phyloP scores from a whole-genome alignment of 2,113 vertebrate genomes.

The Mystacornis crossleyi region DNA sequence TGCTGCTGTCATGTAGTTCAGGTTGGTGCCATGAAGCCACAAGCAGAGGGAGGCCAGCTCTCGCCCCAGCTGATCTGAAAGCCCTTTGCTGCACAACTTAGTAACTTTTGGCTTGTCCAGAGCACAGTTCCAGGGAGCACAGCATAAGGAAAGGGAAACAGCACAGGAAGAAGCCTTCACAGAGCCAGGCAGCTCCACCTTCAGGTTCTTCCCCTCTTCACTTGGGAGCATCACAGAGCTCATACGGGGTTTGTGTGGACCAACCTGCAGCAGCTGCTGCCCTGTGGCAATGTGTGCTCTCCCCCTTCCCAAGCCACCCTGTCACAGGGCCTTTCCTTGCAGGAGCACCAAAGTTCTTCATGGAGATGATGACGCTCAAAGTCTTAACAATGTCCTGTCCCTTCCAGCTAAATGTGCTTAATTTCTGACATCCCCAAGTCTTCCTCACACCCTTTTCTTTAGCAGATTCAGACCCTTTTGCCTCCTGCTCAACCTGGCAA shows the following conservation, averaged over 20 bases:
- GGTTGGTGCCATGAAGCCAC: not conserved
- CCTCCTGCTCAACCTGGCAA: not conserved
- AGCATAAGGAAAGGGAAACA: not conserved
- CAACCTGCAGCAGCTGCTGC: not conserved
- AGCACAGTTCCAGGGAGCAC: not conserved
- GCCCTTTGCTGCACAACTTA: not conserved
- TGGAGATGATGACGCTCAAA: not conserved
- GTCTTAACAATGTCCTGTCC: not conserved
- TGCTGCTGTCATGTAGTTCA: not conserved
- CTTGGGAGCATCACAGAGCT: not conserved
- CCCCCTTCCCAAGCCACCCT: not conserved
- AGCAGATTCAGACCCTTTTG: not conserved
- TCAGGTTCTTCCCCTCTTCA: not conserved
- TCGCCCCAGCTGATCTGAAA: not conserved
- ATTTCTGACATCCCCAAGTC: not conserved
- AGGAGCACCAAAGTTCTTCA: not conserved
- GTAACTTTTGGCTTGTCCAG: fast-evolving
- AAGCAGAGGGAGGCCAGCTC: not conserved
- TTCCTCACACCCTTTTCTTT: not conserved
- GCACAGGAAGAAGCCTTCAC: not conserved
- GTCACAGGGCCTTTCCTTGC: not conserved
- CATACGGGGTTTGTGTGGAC: not conserved
- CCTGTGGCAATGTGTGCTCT: not conserved
- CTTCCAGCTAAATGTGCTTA: not conserved
- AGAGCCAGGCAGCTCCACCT: not conserved